A percentile compares a stretch with the other conserved stretches of the same genome.
These are phyloP conservation scores for Exephanes ischioxanthus DNA, from an alignment of 2,888 invertebrate genomes.

Conservation along the genomic window DNA sequence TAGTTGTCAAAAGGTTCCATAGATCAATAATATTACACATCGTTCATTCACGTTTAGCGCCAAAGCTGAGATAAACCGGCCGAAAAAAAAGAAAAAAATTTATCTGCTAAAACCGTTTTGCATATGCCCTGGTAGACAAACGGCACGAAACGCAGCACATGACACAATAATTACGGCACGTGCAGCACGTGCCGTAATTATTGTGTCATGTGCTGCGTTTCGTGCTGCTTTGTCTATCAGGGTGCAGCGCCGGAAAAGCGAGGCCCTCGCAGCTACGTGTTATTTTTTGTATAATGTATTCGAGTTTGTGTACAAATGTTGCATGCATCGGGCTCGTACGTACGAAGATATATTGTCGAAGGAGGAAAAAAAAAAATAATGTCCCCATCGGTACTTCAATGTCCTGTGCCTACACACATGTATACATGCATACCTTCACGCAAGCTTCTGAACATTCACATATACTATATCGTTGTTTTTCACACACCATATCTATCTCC, in stretches of 20 bases:
- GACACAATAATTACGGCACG: too few relatives aligned
- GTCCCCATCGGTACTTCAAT: constrained; percentile 1
- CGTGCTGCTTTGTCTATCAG: too few relatives aligned
- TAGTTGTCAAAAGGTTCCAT: not conserved
- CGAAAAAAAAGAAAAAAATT: too few relatives aligned
- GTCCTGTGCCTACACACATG: constrained; percentile 24
- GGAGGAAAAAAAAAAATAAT: constrained; percentile 22
- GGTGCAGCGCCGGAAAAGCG: not conserved
- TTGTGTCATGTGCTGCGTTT: too few relatives aligned
- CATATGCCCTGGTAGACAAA: too few relatives aligned
- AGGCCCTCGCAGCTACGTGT: constrained; percentile 19
- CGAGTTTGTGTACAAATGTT: constrained; percentile 18
- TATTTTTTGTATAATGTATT: constrained; percentile 51
- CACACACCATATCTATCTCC: constrained; percentile 60
- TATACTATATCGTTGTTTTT: constrained; percentile 59
- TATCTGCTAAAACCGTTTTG: constrained; percentile 4
- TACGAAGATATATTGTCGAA: constrained; percentile 5
- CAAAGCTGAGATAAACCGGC: constrained; percentile 22
- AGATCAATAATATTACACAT: constrained; percentile 2
- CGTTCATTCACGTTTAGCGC: constrained; percentile 15
- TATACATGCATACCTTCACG: constrained; percentile 32
- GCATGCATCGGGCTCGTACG: not conserved
- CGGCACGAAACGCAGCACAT: too few relatives aligned
- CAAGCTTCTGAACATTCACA: constrained; percentile 53
- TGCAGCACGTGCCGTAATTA: too few relatives aligned